Percentiles rank a stretch among this genome's conserved stretches.
Evolutionary conservation across 2,888 invertebrate genomes (phyloP).

Genomic region (Polylopha cassiicola): DNA sequence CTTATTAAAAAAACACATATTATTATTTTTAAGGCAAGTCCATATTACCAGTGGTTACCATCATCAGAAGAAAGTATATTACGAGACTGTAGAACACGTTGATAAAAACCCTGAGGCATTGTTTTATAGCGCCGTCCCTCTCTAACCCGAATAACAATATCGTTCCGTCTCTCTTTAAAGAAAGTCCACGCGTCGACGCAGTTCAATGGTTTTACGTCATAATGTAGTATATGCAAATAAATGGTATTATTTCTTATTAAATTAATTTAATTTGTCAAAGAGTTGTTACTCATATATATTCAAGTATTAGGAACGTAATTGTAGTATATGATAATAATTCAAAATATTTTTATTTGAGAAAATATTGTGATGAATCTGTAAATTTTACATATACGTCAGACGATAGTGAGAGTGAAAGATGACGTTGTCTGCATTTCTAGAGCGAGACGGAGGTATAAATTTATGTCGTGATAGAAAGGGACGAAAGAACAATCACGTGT

Average conservation of each 20-base stretch:
- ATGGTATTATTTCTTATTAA: too few species aligned
- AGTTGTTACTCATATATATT: too few species aligned
- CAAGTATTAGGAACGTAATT: not conserved
- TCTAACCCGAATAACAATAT: conserved; percentile 30
- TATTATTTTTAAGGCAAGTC: not conserved
- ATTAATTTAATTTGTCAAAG: too few species aligned
- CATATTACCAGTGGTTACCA: conserved; percentile 3
- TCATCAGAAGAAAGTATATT: conserved; percentile 61
- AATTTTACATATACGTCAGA: conserved; percentile 40
- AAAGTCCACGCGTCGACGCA: conserved; percentile 63
- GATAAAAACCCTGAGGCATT: conserved; percentile 53
- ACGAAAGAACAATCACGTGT: conserved; percentile 32
- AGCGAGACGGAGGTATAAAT: conserved; percentile 31
- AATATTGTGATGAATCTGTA: conserved; percentile 32
- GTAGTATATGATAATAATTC: conserved; percentile 2
- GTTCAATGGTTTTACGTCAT: conserved; percentile 61
- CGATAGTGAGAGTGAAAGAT: conserved; percentile 75
- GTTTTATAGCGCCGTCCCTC: conserved; percentile 51
- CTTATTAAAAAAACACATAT: too few species aligned
- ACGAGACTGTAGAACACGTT: conserved; percentile 38
- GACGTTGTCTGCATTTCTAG: conserved; percentile 60
- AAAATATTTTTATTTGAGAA: not conserved
- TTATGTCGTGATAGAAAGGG: conserved; percentile 34
- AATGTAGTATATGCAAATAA: conserved; percentile 36
- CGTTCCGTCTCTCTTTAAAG: conserved; percentile 52